Conservation (phyloP, 2,888 invertebrate species). For the Sminthurinus aureus region DNA sequence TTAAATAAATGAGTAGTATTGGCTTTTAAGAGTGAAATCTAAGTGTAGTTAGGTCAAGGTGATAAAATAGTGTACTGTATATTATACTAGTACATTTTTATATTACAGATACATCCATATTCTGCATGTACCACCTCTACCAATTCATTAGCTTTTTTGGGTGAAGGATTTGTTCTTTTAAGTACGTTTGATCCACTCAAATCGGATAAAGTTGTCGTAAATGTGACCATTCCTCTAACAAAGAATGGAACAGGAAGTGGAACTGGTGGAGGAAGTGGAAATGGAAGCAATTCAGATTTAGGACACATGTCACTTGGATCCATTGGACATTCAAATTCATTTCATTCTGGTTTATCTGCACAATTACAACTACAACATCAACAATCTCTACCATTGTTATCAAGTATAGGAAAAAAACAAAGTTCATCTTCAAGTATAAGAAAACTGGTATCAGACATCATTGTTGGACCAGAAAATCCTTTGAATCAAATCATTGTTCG, state of each 20-base stretch:
- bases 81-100: too few species aligned
- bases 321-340: neutral
- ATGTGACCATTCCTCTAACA: constrained; percentile 6
- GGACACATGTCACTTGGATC: neutral
- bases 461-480: constrained; percentile 54
- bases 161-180: constrained; percentile 28
- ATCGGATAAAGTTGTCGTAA: constrained; percentile 33
- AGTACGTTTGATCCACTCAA: constrained; percentile 24
- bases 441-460: constrained; percentile 58
- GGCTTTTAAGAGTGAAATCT: too few species aligned
- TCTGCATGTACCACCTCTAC: too few species aligned
- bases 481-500: constrained; percentile 37
- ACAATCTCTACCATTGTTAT: neutral
- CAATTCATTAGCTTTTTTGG: constrained; percentile 50
- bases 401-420: constrained; percentile 37
- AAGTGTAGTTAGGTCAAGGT: too few species aligned
- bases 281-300: neutral
- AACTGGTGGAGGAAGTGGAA: too few species aligned
- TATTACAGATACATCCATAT: too few species aligned
- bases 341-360: constrained; percentile 2
- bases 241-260: constrained; percentile 7
- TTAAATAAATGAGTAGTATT: too few species aligned
- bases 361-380: neutral
- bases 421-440: constrained; percentile 52
- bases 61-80: too few species aligned